Percentiles rank a stretch among this genome's conserved stretches.
Conservation (phyloP, 2,113 vertebrate genomes). For the Fregata magnificens region DNA sequence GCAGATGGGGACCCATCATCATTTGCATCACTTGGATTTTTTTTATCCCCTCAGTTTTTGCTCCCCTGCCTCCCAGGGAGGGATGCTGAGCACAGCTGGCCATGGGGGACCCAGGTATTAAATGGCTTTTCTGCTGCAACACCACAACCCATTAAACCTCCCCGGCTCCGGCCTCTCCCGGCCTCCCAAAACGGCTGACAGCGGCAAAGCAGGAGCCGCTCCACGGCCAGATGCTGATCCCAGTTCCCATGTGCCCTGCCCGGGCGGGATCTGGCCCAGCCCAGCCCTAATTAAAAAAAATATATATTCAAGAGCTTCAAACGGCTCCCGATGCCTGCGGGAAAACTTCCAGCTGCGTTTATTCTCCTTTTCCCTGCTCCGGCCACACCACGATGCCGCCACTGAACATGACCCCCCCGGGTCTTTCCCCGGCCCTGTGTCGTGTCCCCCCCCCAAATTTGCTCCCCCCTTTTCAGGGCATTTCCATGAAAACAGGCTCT, state of each 20-base stretch:
- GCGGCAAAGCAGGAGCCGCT: not conserved
- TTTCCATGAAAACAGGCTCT: slow-evolving; percentile 15
- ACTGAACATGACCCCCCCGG: not conserved
- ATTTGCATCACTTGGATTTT: not conserved
- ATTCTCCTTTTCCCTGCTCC: not conserved
- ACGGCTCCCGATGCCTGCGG: not conserved
- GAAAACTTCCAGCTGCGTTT: slow-evolving; percentile 11
- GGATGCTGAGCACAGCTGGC: accelerated
- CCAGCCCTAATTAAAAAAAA: not conserved
- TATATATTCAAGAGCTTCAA: not conserved
- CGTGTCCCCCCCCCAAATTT: not conserved
- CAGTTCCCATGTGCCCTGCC: not conserved
- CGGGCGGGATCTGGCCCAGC: not conserved
- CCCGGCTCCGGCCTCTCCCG: not conserved
- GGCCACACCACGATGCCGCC: accelerated
- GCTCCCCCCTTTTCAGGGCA: not conserved
- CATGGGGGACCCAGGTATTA: not conserved
- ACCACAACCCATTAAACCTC: not conserved
- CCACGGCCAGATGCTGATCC: not conserved
- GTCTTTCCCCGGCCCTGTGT: not conserved
- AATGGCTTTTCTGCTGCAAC: not conserved
- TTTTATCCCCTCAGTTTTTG: not conserved
- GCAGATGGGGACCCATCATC: accelerated
- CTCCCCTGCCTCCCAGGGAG: not conserved
- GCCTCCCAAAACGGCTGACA: not conserved